Base-by-base conservation (phyloP, 2,797 vertebrate genomes). In the Sebastes flavidus region DNA sequence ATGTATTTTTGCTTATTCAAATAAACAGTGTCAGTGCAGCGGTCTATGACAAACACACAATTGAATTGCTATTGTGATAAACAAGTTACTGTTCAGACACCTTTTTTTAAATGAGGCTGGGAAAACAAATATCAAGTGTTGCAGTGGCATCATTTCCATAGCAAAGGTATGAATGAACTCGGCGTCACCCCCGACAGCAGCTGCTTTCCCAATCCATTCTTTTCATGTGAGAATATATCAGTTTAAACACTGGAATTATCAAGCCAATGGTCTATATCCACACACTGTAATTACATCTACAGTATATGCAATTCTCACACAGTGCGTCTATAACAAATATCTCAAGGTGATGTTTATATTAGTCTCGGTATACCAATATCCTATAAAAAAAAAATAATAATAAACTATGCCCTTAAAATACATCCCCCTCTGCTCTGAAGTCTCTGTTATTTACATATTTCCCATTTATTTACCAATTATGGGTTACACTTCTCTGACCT, bases 61-160 rank as follows among this genome's bases (percentile, higher is more conserved):
- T 90, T 92, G 90, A 91, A 93, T 78, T 72, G 81, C 87, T 84
- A 65, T 83, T 89, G 85, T 88, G 89, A 88, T 90, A 81, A 93
- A 90, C 89, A 90, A 83, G 74, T 80, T 77, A 78, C 54, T 69
- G 85, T 78, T 80, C 77, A 75, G 62, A 85, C 78, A 85, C 73
- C 74, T 88, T 86, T 84, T 71, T 29, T 55, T 29, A 85, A 91
- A 90, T 80, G 63, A 87, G 80, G n/a, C 74, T 25, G 58, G 66
- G 76, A 68, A 88, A 90, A 87, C 78, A 88, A 84, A 91, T 68
- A 80, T 61, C 46, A 85, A 86, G 65, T 72, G 73, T 27, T 73
- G 62, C 32, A 18, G 62, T 72, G 76, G 66, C 81, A 88, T 92
- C 32, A 92, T 93, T 92, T 89, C 87, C 89, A 87, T 75, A 77